Conservation (phyloP, 2,113 vertebrate species). For the Percina caprodes region DNA sequence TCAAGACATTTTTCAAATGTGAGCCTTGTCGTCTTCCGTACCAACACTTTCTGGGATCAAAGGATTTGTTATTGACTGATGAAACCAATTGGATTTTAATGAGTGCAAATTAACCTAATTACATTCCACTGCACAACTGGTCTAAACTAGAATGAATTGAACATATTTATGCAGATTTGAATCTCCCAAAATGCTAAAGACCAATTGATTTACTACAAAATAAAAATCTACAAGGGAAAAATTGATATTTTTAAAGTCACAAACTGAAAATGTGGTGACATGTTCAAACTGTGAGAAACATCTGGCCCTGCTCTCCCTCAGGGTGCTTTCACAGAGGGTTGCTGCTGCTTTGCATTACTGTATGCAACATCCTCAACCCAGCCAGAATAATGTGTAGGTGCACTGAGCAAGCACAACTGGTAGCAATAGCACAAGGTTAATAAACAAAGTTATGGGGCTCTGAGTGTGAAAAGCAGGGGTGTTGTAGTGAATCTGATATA, state of each 20-base stretch:
- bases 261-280: background rate
- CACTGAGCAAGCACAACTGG: background rate
- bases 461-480: background rate
- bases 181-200: background rate
- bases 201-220: background rate
- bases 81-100: conserved; percentile 22
- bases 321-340: background rate
- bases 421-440: conserved; percentile 4
- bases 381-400: background rate
- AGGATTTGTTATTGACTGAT: conserved; percentile 14
- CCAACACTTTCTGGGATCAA: conserved; percentile 3
- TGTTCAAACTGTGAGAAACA: conserved; percentile 23
- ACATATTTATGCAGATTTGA: conserved; percentile 3
- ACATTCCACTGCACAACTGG: background rate
- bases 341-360: conserved; percentile 27
- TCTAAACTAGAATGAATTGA: conserved; percentile 12
- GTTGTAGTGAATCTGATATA: background rate
- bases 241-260: background rate
- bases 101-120: conserved; percentile 29
- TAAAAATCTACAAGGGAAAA: background rate
- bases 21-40: background rate
- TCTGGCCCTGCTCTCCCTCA: conserved; percentile 16
- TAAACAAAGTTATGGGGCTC: conserved; percentile 1
- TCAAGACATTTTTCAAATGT: background rate
- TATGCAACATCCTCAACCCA: conserved; percentile 1